Conservation (phyloP, 1,140 invertebrate genomes). For the Drosophila pruinosa region DNA sequence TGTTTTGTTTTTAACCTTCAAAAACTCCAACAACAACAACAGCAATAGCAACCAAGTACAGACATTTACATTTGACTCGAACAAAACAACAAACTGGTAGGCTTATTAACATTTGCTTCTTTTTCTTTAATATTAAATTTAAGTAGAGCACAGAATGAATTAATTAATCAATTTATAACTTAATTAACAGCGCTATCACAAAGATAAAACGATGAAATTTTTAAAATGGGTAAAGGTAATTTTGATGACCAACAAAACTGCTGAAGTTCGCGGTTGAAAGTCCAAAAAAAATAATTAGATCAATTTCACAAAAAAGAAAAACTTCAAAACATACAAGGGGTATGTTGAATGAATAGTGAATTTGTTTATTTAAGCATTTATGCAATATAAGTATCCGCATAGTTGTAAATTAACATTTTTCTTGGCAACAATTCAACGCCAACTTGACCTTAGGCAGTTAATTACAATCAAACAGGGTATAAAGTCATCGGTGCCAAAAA, state of each 20-base stretch:
- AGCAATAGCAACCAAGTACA: slow-evolving; percentile 19
- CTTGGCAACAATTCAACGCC: too few relatives aligned
- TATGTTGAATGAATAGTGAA: not conserved
- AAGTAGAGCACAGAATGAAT: not conserved
- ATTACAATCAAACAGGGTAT: too few relatives aligned
- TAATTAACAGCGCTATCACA: not conserved
- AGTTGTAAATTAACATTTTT: too few relatives aligned
- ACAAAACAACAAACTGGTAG: slow-evolving; percentile 20
- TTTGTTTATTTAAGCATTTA: not conserved
- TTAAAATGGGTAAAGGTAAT: not conserved
- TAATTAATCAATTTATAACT: slow-evolving; percentile 3
- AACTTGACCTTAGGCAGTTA: too few relatives aligned
- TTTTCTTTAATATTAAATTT: not conserved
- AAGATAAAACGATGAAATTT: not conserved
- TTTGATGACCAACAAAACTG: slow-evolving; percentile 13
- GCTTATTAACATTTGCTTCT: slow-evolving; percentile 41
- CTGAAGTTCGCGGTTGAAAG: slow-evolving; percentile 1
- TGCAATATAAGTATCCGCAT: not conserved
- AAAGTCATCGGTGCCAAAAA: not conserved
- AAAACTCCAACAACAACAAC: slow-evolving; percentile 37
- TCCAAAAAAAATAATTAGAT: slow-evolving; percentile 30
- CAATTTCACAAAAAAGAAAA: slow-evolving; percentile 8
- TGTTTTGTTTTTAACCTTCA: slow-evolving; percentile 50
- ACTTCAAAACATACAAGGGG: not conserved
- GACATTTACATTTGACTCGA: slow-evolving; percentile 59